Percentiles rank a stretch among this genome's conserved stretches.
Conservation (phyloP, 1,140 invertebrate genomes). For the Drosophila sp. region DNA sequence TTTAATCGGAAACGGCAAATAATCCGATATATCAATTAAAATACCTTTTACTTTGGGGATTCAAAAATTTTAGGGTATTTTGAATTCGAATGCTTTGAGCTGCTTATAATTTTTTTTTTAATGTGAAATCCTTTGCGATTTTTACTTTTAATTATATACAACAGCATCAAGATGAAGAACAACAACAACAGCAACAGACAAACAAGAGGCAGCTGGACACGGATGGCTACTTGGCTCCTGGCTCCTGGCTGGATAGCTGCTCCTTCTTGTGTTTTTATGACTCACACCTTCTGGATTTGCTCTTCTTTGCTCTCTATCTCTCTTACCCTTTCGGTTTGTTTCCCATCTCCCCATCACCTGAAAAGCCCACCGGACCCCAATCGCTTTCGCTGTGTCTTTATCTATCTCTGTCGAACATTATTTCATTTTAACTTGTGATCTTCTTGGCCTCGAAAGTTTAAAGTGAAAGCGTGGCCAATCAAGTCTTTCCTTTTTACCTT, state of each 20-base stretch:
- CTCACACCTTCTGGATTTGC: slow-evolving; percentile 58
- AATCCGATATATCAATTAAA: too few relatives aligned
- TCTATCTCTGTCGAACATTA: slow-evolving; percentile 11
- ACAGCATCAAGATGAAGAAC: slow-evolving; percentile 47
- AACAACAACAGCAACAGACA: slow-evolving; percentile 33
- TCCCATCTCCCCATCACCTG: neutral
- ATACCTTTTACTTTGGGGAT: too few relatives aligned
- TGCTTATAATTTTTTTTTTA: neutral
- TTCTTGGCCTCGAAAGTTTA: slow-evolving; percentile 68
- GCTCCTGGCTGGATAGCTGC: neutral
- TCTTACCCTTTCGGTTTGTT: slow-evolving; percentile 5
- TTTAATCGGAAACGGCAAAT: too few relatives aligned
- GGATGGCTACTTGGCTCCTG: slow-evolving; percentile 4
- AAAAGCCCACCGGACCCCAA: neutral
- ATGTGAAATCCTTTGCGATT: slow-evolving; percentile 16
- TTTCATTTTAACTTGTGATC: slow-evolving; percentile 45
- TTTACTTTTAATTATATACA: slow-evolving; percentile 74
- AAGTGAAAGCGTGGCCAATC: slow-evolving; percentile 52
- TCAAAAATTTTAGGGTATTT: neutral
- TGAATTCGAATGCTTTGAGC: neutral
- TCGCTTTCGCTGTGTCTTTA: slow-evolving; percentile 8
- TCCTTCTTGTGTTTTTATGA: slow-evolving; percentile 25
- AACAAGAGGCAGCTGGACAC: slow-evolving; percentile 43
- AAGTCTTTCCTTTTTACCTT: slow-evolving; percentile 30
- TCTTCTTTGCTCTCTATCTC: slow-evolving; percentile 39